Base-by-base conservation (phyloP, 2,797 vertebrate species). In the Paedocypris micromegethes region DNA sequence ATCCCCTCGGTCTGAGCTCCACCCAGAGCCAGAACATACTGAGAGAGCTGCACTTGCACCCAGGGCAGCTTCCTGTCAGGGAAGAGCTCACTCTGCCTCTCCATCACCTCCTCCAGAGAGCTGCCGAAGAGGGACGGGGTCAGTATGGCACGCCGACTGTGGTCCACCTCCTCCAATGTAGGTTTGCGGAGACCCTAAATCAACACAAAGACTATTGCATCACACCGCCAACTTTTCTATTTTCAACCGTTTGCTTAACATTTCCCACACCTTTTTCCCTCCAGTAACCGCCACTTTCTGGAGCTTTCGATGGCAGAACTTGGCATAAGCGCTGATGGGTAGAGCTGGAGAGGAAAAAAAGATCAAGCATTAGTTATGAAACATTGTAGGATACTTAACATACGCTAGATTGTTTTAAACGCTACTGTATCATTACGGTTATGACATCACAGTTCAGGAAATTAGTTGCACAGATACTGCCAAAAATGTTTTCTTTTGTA, bases 1-100 rank as follows among this genome's bases (percentile, higher is more conserved):
- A 96, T 96, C 60, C 94, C 94, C 81, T 95, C 94, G 0, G 93
- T 92, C 79, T 92, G 91, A 65, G 92, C 91, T 57, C 94, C 94
- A 3, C 91, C 92, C 76, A 95, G 82, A 52, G 88, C 90, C 70
- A 96, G 84, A 54, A 96, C 92, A 37, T 93, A 93, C 84, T 92
- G 91, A 0, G 94, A 94, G 0, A 96, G 90, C 84, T 94, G 93
- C 3, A 92, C 93, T 81, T 96, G 94, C 72, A 94, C 93, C 94
- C 94, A 95, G 40, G 94, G 94, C 76, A 96, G 85, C 67, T 89
- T 92, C 71, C 90, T 88, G 64, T 90, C 89, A 0, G 94, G 94
- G 81, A 90, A 94, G 55, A 90, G 85, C 65, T 92, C 88, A 4
- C 86, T 89, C 82, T 96, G 94, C 68, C 93, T 82, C 79, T 91